These are phyloP conservation scores for Hestina assimilis DNA, from an alignment of 1,140 invertebrate species.

Conservation along the genomic window DNA sequence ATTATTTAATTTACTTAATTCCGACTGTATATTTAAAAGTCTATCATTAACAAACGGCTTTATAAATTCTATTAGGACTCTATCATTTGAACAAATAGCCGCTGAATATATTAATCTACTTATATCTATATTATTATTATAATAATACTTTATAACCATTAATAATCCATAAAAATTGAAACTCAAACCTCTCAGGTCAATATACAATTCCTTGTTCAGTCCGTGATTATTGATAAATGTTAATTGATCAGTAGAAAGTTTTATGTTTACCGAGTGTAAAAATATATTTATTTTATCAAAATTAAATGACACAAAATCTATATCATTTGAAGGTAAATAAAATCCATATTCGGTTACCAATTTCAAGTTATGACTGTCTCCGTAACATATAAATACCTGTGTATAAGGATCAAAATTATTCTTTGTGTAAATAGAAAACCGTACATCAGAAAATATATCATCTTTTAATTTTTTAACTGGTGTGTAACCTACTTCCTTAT, in stretches of 20 bases:
- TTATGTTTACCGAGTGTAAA: constrained; percentile 43
- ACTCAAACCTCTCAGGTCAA: constrained; percentile 78
- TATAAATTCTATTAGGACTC: constrained; percentile 61
- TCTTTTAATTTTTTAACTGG: constrained; percentile 69
- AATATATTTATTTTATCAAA: constrained; percentile 63
- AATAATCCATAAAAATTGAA: constrained; percentile 76
- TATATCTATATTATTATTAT: constrained; percentile 51
- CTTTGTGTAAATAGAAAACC: constrained; percentile 79
- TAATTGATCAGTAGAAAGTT: constrained; percentile 56
- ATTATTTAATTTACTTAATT: constrained; percentile 48
- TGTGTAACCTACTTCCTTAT: constrained; percentile 54
- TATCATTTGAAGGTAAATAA: constrained; percentile 80
- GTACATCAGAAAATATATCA: constrained; percentile 58
- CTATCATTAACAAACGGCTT: constrained; percentile 57
- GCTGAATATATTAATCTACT: constrained; percentile 67
- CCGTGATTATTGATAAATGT: constrained; percentile 74
- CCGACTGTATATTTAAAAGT: constrained; percentile 42
- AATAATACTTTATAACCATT: constrained; percentile 65
- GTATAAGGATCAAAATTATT: constrained; percentile 77
- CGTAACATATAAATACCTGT: constrained; percentile 87
- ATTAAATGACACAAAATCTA: constrained; percentile 80
- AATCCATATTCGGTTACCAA: constrained; percentile 88
- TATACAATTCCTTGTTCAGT: constrained; percentile 77
- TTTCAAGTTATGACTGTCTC: constrained; percentile 84
- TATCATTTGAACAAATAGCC: constrained; percentile 58